Conservation (phyloP, 2,113 vertebrate genomes). For the Halcyon malimbica region DNA sequence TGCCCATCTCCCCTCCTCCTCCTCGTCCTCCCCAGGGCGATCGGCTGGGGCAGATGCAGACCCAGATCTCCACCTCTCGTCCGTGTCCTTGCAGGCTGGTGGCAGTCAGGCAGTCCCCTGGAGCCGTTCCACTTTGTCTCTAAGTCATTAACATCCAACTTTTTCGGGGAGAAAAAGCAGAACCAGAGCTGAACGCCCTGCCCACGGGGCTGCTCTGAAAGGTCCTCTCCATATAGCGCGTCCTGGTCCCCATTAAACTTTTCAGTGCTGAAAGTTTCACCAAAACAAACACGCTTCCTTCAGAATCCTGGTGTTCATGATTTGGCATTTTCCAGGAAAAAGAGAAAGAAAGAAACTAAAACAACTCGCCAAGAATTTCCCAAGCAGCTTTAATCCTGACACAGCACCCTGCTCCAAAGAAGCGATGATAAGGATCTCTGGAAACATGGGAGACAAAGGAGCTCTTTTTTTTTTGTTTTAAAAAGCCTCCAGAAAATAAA, state of each 20-base stretch:
- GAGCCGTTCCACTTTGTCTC: background rate
- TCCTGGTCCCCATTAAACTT: background rate
- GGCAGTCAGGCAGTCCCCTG: background rate
- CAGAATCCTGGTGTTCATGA: background rate
- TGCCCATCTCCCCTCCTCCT: background rate
- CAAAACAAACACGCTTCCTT: background rate
- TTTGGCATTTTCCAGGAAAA: conserved; percentile 10
- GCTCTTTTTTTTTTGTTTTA: background rate
- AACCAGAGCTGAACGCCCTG: background rate
- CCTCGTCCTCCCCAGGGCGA: rapidly evolving
- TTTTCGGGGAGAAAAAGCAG: background rate
- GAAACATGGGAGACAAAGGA: conserved; percentile 42
- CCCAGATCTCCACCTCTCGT: rapidly evolving
- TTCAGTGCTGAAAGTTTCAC: background rate
- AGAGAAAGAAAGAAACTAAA: background rate
- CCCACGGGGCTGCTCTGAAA: background rate
- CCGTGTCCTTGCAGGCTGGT: background rate
- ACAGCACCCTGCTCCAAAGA: background rate
- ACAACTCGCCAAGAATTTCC: conserved; percentile 41
- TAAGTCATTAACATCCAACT: background rate
- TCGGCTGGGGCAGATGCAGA: background rate
- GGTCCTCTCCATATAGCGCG: background rate
- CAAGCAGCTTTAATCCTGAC: conserved; percentile 11
- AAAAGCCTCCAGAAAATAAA: conserved; percentile 2
- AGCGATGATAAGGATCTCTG: background rate